phyloP scores from a whole-genome alignment of 2,113 vertebrate genomes.

The Cercocebus atys region DNA sequence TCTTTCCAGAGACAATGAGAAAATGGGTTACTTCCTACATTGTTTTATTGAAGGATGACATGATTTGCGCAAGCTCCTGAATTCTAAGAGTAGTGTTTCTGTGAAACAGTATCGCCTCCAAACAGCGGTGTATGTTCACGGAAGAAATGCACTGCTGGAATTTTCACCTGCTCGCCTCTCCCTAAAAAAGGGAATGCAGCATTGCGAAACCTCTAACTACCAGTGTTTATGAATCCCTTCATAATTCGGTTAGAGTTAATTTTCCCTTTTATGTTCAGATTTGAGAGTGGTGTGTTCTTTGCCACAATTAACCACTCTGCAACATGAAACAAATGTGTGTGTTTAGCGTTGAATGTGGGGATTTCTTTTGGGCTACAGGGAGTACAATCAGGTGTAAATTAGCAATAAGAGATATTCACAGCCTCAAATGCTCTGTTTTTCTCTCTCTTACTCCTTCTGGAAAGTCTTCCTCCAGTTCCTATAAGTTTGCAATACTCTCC shows the following conservation, averaged over 20 bases:
- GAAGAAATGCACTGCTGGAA: not conserved
- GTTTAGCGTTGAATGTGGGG: not conserved
- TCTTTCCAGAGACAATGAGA: not conserved
- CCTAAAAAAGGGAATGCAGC: not conserved
- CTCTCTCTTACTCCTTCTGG: not conserved
- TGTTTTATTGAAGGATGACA: not conserved
- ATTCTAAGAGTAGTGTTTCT: not conserved
- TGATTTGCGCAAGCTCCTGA: not conserved
- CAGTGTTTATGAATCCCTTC: not conserved
- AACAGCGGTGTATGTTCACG: not conserved
- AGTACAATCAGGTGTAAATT: not conserved
- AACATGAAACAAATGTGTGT: not conserved
- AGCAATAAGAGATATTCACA: not conserved
- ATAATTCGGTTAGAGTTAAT: not conserved
- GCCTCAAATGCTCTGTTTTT: not conserved
- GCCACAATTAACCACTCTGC: not conserved
- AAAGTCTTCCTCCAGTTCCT: not conserved
- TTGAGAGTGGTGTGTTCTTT: not conserved
- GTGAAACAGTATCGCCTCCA: not conserved
- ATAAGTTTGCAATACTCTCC: not conserved
- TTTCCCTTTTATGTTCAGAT: not conserved
- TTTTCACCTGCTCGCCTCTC: not conserved
- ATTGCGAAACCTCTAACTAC: not conserved
- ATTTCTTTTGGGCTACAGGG: not conserved
- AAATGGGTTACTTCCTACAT: not conserved